Conservation (phyloP, 2,888 invertebrate species). For the Liodrosophila aerea region DNA sequence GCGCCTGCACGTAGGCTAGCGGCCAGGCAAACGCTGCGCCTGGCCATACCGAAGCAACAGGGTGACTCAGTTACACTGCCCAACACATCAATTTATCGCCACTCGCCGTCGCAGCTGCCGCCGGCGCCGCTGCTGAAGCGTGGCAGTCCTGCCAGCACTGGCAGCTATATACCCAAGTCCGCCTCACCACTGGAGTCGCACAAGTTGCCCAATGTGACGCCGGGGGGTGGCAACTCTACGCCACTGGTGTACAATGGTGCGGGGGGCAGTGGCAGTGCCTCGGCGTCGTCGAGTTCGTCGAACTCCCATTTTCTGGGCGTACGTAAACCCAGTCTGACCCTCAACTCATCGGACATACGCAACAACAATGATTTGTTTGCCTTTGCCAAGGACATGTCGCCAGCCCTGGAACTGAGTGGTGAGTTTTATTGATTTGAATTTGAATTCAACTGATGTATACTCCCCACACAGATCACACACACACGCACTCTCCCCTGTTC, state of each 20-base stretch:
- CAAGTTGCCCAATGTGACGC: constrained; percentile 69
- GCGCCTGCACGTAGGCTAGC: constrained; percentile 82
- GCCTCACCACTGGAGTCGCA: constrained; percentile 78
- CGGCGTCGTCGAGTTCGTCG: constrained; percentile 37
- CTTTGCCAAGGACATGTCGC: constrained; percentile 80
- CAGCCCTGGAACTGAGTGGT: constrained; percentile 76
- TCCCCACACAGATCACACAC: constrained; percentile 27
- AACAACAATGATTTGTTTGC: constrained; percentile 81
- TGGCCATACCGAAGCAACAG: constrained; percentile 81
- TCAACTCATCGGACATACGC: constrained; percentile 79
- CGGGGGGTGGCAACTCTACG: constrained; percentile 32
- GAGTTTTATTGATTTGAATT: too few relatives aligned
- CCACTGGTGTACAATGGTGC: constrained; percentile 46
- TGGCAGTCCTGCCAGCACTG: constrained; percentile 5
- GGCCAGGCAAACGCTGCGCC: constrained; percentile 80
- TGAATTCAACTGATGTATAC: too few relatives aligned
- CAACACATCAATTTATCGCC: constrained; percentile 53
- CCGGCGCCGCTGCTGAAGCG: constrained; percentile 77
- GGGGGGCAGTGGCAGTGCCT: constrained; percentile 22
- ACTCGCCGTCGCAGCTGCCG: constrained; percentile 78
- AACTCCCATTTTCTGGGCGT: constrained; percentile 76
- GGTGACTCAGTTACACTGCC: constrained; percentile 61
- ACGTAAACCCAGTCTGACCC: constrained; percentile 79
- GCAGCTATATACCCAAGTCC: constrained; percentile 66
- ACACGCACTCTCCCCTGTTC: constrained; percentile 76